phyloP scores from a whole-genome alignment of 2,888 invertebrate genomes.

The Drosophila nr. medialis region DNA sequence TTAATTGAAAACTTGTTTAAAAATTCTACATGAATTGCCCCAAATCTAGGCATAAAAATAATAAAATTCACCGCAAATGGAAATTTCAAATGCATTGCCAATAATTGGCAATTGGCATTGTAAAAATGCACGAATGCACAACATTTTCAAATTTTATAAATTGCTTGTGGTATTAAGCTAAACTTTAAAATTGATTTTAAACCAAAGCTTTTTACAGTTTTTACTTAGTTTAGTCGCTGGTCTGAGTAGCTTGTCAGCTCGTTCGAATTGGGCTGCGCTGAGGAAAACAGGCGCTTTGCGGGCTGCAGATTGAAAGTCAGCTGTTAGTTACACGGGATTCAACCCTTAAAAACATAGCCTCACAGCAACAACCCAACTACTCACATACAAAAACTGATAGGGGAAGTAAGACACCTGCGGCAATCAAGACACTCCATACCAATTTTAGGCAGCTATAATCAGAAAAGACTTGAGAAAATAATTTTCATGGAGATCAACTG shows the following conservation, averaged over 20 bases:
- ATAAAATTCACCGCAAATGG: conserved; percentile 17
- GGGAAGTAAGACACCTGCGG: background rate
- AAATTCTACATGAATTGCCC: conserved; percentile 27
- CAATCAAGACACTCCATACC: background rate
- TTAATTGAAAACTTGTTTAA: conserved; percentile 58
- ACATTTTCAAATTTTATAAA: conserved; percentile 2
- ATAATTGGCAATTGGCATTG: conserved; percentile 16
- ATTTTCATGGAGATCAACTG: background rate
- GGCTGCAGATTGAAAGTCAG: too few relatives aligned
- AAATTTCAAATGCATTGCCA: conserved; percentile 31
- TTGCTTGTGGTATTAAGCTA: background rate
- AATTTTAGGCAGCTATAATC: background rate
- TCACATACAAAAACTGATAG: background rate
- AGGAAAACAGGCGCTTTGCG: background rate
- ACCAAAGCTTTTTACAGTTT: background rate
- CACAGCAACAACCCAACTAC: background rate
- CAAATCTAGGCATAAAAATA: conserved; percentile 3
- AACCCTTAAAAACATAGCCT: too few relatives aligned
- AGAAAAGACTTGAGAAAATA: background rate
- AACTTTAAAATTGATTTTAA: background rate
- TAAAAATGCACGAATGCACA: conserved; percentile 1
- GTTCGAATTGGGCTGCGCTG: background rate
- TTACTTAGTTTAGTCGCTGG: background rate
- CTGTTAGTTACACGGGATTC: too few relatives aligned
- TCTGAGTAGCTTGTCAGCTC: background rate